A percentile compares a stretch with the other conserved stretches of the same genome.
These are phyloP conservation scores for Zaprionus lineosus DNA, from an alignment of 2,888 invertebrate species.

Conservation along the genomic window DNA sequence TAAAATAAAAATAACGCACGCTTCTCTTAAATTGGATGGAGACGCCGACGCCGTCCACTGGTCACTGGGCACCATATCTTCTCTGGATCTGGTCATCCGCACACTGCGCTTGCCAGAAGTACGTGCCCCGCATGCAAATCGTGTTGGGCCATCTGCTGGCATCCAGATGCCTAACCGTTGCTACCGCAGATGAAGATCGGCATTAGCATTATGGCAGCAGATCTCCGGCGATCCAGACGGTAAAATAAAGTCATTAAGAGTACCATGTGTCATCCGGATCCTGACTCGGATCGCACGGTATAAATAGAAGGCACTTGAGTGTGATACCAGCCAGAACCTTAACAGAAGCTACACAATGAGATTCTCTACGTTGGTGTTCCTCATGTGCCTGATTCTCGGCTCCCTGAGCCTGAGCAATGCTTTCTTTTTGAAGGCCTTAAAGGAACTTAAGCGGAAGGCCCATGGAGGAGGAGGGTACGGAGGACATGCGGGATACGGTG, in stretches of 20 bases:
- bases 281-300: constrained; percentile 38
- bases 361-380: constrained; percentile 11
- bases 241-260: constrained; percentile 58
- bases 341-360: constrained; percentile 31
- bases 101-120: constrained; percentile 35
- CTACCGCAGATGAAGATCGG: constrained; percentile 31
- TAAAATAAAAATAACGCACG: background rate
- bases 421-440: constrained; percentile 56
- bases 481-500: no score
- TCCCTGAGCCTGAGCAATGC: constrained; percentile 41
- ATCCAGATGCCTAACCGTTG: constrained; percentile 34
- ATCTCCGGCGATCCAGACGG: constrained; percentile 55
- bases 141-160: constrained; percentile 28
- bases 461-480: constrained; percentile 21
- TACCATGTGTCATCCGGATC: constrained; percentile 61
- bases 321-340: constrained; percentile 41
- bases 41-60: constrained; percentile 27
- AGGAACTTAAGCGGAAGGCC: constrained; percentile 24
- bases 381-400: constrained; percentile 31
- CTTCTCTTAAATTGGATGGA: constrained; percentile 16
- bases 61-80: constrained; percentile 21
- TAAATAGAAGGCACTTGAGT: constrained; percentile 58
- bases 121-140: constrained; percentile 62
- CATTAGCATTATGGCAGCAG: constrained; percentile 56
- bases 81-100: constrained; percentile 38